Base-by-base conservation (phyloP, 2,888 invertebrate genomes). In the Chaetoderma sp. region DNA sequence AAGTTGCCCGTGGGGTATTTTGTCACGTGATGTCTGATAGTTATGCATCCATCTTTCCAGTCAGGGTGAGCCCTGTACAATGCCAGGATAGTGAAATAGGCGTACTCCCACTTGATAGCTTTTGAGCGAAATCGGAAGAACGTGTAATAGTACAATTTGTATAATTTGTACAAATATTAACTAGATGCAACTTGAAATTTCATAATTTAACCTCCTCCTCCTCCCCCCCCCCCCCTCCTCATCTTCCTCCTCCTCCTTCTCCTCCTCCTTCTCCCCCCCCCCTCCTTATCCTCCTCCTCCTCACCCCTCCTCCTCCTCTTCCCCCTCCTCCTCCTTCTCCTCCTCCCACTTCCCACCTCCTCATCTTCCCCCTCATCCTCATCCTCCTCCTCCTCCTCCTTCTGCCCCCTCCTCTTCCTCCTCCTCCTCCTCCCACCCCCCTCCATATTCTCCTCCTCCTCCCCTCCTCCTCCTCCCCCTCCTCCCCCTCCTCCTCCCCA, bases 261-360 rank as follows among this genome's bases (percentile, higher is more conserved):
- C 52, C 28, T 23, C 39, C 36, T 54, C 60, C 36, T 18, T 28
- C 25, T 16, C 52, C 27, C 39, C 42, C 27, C 45, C 16, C 55
- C 42, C 16, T 13, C 28, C 28, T 42, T 33, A 5, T 13, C 32
- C 54, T 61, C 30, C 32, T 23, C 42, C 61, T 61, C 44, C 32
- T 25, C 28, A 42, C 44, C 44, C 32, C 25, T 42, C 55, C 44
- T 33, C 23, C 25, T 55, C 55, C 44, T 25, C 23, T 23, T 42
- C 55, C 28, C 28, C 21, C 39, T 56, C 45, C 56, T 30, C 23
- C 32, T 47, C 62, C 36, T 18, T 39, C 42, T 47, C 55, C 33
- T 30, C 23, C 44, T 30, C 62, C 44, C 52, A n/a, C n/a, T n/a
- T 18, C 50, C 21, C 3, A 18, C 3, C 18, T 21, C 16, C 21